Evolutionary conservation across 1,140 invertebrate genomes (phyloP), one percentile per base, ranked within the genome.

Genomic region (Himalopsyche phryganea): DNA sequence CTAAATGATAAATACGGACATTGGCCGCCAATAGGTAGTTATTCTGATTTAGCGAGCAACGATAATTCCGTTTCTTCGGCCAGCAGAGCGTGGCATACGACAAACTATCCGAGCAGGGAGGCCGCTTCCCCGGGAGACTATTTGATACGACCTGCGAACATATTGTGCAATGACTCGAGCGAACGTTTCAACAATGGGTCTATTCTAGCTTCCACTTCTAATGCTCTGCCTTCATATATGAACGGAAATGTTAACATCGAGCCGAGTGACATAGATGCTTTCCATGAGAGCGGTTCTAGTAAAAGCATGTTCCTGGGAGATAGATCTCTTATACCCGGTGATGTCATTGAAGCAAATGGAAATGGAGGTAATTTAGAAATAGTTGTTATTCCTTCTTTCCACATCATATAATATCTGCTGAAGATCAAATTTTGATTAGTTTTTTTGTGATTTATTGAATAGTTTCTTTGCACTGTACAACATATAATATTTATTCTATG

Each of bases 1-100:
- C 69, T 68, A 58, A 61, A 61, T 6, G 71, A 72, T 60, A 63
- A 70, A 1, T 73, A 70, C 61, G 62, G 70, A 1, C 65, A 71
- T 14, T 66, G 73, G 56, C 73, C 71, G 1, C 73, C 73, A 5
- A 72, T 71, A 45, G 50, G 65, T n/a, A 59, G 66, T 0, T 56
- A 67, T n/a, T 60, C 68, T 0, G 67, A 71, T 28, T 68, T 70
- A 1, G 57, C 40, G 17, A 52, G 41, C 20, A 51, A 36, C 23
- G 57, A 59, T 6, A 48, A 17, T 13, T 5, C 13, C 9, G 33
- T n/a, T 2, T 13, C 50, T 4, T 20, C 23, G 23, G 19, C 18
- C 10, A 45, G 57, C 28, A 46, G 49, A 6, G 36, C 49, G 4
- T 59, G 57, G 49, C 17, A 50, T n/a, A 47, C 42, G 10, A 28